Evolutionary conservation across 2,888 invertebrate genomes (phyloP), one percentile per base, ranked within the genome.

Genomic region (Metellina segmentata): DNA sequence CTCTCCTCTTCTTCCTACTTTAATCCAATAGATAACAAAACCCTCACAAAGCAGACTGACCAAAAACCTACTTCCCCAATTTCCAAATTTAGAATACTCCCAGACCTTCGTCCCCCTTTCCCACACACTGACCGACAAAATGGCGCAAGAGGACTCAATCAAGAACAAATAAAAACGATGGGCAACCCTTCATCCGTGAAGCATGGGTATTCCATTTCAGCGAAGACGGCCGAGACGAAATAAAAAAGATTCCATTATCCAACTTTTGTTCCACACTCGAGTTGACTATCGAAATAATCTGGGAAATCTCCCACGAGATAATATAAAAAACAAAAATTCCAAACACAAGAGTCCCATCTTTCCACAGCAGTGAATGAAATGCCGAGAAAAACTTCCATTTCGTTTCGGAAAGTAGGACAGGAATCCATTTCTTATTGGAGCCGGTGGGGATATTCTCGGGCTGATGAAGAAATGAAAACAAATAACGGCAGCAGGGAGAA

Each of bases 211-310:
- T 75, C 85, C 71, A 20, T 78, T 78, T 69, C 52, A 52, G 0
- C n/a, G 71, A 82, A 85, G 74, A 75, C 74, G 61, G 53, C 61
- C 85, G 7, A 34, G n/a, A 71, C 75, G n/a, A 34, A 85, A 75
- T 13, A 85, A 83, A 79, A 72, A 16, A 20, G 61, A 34, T 34
- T 34, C 4, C 34, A 34, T 34, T 34, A 2, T 34, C 1, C 1
- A 4, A 77, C 8, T 9, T 49, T 19, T 69, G 16, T 77, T 85
- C 86, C 81, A 77, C 71, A 86, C 86, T 70, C 51, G 78, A 87
- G 13, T 86, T 91, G 34, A 13, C 70, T 71, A 91, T 91, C 86
- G 48, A 71, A 89, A 83, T 20, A 85, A 89, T 82, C 82, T 81
- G n/a, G n/a, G 48, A 85, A 53, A 74, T 77, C 71, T 81, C 81